Conservation (phyloP, 2,888 invertebrate genomes). For the Ryuthela nishihirai region DNA sequence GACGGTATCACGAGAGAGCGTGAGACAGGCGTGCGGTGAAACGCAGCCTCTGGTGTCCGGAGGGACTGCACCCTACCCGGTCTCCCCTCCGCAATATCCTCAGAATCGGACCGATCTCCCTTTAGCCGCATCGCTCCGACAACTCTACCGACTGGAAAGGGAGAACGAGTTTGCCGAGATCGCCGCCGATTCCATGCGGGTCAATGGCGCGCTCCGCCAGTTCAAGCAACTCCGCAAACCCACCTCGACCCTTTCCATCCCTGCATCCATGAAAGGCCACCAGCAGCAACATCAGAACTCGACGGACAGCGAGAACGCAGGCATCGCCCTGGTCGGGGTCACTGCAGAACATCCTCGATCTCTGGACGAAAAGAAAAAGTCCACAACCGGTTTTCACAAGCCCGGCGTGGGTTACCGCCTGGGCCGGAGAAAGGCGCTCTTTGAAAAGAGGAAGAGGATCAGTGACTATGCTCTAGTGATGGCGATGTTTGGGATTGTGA, state of each 20-base stretch:
- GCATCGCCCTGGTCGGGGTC: constrained; percentile 30
- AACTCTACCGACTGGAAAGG: constrained; percentile 68
- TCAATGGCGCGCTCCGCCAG: constrained; percentile 94
- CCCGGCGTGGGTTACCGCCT: constrained; percentile 96
- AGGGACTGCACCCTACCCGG: constrained; percentile 1
- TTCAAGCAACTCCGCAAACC: constrained; percentile 97
- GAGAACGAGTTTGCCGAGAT: constrained; percentile 85
- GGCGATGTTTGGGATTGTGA: constrained; percentile 98
- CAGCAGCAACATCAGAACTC: constrained; percentile 25
- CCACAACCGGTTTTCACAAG: constrained; percentile 55
- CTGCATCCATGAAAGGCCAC: constrained; percentile 62
- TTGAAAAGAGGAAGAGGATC: constrained; percentile 96
- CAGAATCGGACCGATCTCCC: constrained; percentile 65
- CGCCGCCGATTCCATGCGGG: constrained; percentile 89
- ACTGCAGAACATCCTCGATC: constrained; percentile 5
- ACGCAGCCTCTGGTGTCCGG: constrained; percentile 23
- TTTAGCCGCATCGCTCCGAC: constrained; percentile 82
- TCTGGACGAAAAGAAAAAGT: constrained; percentile 1
- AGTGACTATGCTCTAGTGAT: constrained; percentile 99
- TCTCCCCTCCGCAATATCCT: constrained; percentile 65
- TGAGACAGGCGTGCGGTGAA: constrained; percentile 53
- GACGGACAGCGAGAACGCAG: constrained; percentile 33
- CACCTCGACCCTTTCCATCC: constrained; percentile 81
- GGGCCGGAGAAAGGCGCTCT: constrained; percentile 95
- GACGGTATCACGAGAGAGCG: constrained; percentile 77